Evolutionary conservation across 2,888 invertebrate genomes (phyloP), one percentile per base, ranked within the genome.

Genomic region (Ophion ellenae): DNA sequence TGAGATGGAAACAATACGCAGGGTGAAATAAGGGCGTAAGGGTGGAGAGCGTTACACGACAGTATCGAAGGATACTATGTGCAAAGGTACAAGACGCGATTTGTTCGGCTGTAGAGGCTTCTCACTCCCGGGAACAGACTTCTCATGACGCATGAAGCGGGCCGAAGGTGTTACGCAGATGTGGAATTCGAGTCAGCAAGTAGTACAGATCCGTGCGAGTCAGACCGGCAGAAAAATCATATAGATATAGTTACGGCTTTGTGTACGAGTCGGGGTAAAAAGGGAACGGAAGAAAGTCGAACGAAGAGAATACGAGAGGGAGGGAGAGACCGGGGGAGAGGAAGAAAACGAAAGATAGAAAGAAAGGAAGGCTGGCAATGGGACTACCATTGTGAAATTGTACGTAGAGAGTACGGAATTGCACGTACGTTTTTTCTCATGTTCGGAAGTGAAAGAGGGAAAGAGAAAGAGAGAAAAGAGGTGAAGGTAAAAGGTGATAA

Each of bases 381-480:
- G 53, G 28, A 66, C 69, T 32, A 47, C 83, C n/a, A 79, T 79
- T 75, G 36, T 69, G 64, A 83, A 83, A 83, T 69, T 53, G 69
- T 24, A 28, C 74, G 79, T 57, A 28, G 53, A 80, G 57, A 61
- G 32, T 71, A 61, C 57, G 20, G 59, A 36, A 53, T 57, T 79
- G 79, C 75, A 66, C 40, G 70, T 75, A 75, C 57, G 32, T 24
- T 28, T 40, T 36, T 24, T 53, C 45, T 45, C 59, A 45, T 53
- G 53, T 28, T 66, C 66, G 7, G 57, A 57, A 64, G 57, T 24
- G 20, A 66, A 53, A 32, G 32, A 32, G 32, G 4, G 32, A 4
- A 32, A 32, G 32, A 32, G 32, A 4, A 4, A 67, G 40, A 67
- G 67, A 66, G 57, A 77, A 32, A 57, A 17, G 57, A 40, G 40